phyloP scores from a whole-genome alignment of 2,888 invertebrate genomes.

The Atrina japonica region DNA sequence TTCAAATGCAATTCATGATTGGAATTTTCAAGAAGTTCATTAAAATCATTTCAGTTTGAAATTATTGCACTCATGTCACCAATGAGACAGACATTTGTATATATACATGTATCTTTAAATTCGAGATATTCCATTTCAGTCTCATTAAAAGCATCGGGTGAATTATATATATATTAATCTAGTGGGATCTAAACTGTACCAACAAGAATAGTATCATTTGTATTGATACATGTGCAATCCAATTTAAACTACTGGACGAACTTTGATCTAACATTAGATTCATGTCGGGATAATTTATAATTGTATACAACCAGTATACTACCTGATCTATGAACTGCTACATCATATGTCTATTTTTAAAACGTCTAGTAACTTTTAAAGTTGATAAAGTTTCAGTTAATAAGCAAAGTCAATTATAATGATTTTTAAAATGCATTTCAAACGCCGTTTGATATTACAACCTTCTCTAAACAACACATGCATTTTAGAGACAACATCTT shows the following conservation, averaged over 20 bases:
- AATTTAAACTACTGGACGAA: neutral
- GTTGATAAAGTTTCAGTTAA: constrained; percentile 1
- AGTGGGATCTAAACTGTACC: constrained; percentile 8
- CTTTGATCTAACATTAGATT: neutral
- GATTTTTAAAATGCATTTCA: constrained; percentile 5
- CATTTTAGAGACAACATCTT: neutral
- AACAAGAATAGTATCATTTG: neutral
- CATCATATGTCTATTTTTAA: constrained; percentile 5
- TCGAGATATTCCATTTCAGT: too few species aligned
- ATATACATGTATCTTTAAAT: too few species aligned
- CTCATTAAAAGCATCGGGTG: constrained; percentile 1
- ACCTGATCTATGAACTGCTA: constrained; percentile 16
- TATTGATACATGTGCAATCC: neutral
- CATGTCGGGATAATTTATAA: too few species aligned
- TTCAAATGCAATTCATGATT: too few species aligned
- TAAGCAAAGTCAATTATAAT: constrained; percentile 13
- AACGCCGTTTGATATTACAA: neutral
- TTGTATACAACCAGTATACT: constrained; percentile 11
- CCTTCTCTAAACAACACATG: neutral
- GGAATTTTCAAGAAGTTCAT: neutral
- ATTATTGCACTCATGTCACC: neutral
- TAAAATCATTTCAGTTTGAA: neutral
- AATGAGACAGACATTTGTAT: neutral
- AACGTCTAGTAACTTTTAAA: neutral
- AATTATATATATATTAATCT: neutral